phyloP scores from a whole-genome alignment of 37 sponge, comb jelly and placozoan genomes.

The Theonella swinhoei region DNA sequence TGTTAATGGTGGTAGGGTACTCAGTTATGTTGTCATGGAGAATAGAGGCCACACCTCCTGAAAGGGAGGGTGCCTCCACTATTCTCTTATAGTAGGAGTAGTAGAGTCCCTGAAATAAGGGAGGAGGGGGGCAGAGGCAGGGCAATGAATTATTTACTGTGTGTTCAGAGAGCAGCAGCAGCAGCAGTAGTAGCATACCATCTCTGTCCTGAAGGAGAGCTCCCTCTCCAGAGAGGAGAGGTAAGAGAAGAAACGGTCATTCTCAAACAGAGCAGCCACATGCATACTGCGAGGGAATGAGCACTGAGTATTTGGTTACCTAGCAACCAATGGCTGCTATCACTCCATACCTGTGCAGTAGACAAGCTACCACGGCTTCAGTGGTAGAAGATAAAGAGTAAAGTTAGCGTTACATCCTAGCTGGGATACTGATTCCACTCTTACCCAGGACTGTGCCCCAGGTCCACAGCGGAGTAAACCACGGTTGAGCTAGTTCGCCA shows the following conservation, averaged over 20 bases:
- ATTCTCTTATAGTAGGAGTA: constrained; percentile 96
- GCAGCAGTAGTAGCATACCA: constrained; percentile 53
- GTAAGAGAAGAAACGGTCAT: constrained; percentile 92
- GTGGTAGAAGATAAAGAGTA: background rate
- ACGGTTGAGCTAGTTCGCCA: background rate
- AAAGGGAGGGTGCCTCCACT: constrained; percentile 60
- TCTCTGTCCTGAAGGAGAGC: constrained; percentile 94
- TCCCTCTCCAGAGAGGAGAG: constrained; percentile 93
- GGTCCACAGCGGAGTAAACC: background rate
- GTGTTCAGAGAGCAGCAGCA: background rate
- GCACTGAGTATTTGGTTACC: background rate
- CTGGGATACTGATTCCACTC: no score
- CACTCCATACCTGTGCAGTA: background rate
- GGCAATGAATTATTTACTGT: background rate
- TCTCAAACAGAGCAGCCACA: constrained; percentile 79
- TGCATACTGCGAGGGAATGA: constrained; percentile 22
- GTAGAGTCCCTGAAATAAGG: constrained; percentile 81
- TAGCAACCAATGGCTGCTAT: background rate
- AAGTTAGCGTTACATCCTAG: background rate
- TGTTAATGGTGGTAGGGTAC: constrained; percentile 89
- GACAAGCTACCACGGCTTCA: background rate
- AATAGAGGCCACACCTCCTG: constrained; percentile 52
- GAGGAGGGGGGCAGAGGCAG: no score
- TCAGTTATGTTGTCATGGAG: constrained; percentile 87
- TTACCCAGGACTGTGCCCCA: background rate